Evolutionary conservation across 2,888 invertebrate species (phyloP).

Genomic region (Norana najaformis): DNA sequence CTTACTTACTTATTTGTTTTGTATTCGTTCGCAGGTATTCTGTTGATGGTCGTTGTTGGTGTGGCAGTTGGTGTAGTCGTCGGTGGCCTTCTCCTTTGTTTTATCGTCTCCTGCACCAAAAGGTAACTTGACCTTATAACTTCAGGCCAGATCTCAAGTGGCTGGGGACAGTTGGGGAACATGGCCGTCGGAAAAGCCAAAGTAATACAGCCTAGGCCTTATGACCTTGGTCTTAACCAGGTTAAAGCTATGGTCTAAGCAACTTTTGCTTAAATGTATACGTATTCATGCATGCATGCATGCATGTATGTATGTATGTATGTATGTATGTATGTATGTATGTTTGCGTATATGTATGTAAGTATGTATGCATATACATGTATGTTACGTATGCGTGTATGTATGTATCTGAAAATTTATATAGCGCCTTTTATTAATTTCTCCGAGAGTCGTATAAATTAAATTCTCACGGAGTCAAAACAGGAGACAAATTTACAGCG

Average conservation of each 20-base stretch:
- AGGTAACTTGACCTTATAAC: conserved; percentile 31
- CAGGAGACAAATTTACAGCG: neutral
- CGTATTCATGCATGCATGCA: too few relatives aligned
- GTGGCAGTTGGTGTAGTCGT: conserved; percentile 43
- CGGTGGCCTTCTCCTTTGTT: conserved; percentile 40
- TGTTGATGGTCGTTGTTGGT: conserved; percentile 42
- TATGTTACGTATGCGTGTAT: neutral
- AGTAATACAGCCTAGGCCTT: too few relatives aligned
- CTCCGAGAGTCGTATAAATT: neutral
- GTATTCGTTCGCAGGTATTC: conserved; percentile 35
- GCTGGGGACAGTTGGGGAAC: neutral
- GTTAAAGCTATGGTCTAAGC: neutral
- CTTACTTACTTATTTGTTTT: neutral
- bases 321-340: neutral
- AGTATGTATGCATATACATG: neutral
- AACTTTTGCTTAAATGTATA: too few relatives aligned
- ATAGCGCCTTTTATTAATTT: neutral
- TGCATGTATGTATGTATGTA: neutral
- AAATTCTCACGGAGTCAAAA: neutral
- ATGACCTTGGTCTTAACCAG: neutral
- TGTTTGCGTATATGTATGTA: too few relatives aligned
- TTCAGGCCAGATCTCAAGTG: neutral
- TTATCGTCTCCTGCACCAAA: conserved; percentile 40
- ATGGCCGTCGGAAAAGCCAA: too few relatives aligned
- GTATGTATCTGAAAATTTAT: neutral